Evolutionary conservation across 2,888 invertebrate species (phyloP).

Genomic region (Diarsia rubi): DNA sequence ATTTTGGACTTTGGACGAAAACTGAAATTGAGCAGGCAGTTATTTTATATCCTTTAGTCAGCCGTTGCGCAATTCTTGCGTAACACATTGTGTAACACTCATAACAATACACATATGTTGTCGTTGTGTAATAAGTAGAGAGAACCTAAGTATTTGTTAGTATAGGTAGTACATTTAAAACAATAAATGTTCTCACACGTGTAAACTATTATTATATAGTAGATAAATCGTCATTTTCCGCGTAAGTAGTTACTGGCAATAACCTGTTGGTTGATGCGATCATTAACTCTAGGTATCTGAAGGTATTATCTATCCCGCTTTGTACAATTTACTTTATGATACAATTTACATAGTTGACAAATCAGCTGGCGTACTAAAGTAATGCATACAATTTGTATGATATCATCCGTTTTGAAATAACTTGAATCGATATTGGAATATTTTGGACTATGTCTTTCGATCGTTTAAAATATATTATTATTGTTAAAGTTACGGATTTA

Average conservation of each 20-base stretch:
- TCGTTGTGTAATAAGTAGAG: conserved; percentile 46
- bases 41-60: conserved; percentile 49
- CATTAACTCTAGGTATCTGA: conserved; percentile 40
- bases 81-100: conserved; percentile 57
- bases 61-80: conserved; percentile 51
- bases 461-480: not conserved
- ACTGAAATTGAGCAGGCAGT: conserved; percentile 49
- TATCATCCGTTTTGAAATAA: not conserved
- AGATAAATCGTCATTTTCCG: conserved; percentile 49
- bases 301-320: conserved; percentile 34
- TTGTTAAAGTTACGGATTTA: no score
- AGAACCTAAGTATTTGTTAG: conserved; percentile 39
- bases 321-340: conserved; percentile 30
- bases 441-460: no score
- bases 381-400: conserved; percentile 12
- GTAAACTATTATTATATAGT: conserved; percentile 38
- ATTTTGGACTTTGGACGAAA: conserved; percentile 45
- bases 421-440: conserved; percentile 10
- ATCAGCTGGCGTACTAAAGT: conserved; percentile 4
- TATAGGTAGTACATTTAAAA: conserved; percentile 46
- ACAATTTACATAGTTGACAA: conserved; percentile 3
- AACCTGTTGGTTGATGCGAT: conserved; percentile 41
- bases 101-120: conserved; percentile 52
- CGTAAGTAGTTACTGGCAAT: conserved; percentile 43
- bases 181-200: conserved; percentile 44